These are phyloP conservation scores for Pyrrhosoma nymphula DNA, from an alignment of 2,888 invertebrate species.

Conservation along the genomic window DNA sequence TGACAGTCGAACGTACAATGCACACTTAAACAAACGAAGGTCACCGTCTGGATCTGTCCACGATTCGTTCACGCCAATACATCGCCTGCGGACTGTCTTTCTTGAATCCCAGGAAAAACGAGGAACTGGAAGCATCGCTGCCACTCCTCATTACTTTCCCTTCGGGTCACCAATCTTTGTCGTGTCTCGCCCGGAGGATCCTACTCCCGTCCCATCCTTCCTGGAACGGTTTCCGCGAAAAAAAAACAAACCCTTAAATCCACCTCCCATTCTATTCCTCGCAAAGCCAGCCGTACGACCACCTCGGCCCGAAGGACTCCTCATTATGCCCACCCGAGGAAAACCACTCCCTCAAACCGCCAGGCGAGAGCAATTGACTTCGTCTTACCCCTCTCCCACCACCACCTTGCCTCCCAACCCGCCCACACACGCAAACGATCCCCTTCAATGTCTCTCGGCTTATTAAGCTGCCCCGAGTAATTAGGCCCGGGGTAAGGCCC, in stretches of 20 bases:
- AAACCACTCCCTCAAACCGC: constrained; percentile 28
- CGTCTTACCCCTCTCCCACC: neutral
- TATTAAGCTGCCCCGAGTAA: constrained; percentile 56
- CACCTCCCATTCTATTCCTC: neutral
- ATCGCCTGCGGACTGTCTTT: neutral
- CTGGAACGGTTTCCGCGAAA: no score
- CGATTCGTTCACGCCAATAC: neutral
- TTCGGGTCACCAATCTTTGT: neutral
- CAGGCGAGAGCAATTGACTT: constrained; percentile 41
- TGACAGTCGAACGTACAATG: no score
- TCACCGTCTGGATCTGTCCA: neutral
- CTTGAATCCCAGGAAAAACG: neutral
- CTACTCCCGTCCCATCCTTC: neutral
- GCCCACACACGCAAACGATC: neutral
- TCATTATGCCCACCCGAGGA: constrained; percentile 2
- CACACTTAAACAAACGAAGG: neutral
- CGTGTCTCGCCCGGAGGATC: neutral
- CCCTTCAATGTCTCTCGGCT: constrained; percentile 53
- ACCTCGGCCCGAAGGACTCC: neutral
- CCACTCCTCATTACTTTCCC: neutral
- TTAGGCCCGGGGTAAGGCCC: constrained; percentile 40
- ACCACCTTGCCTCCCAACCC: neutral
- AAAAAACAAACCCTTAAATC: no score
- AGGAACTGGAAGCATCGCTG: neutral
- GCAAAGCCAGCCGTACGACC: neutral